Conservation (phyloP, 2,797 vertebrate species). For the Synanceia verrucosa region DNA sequence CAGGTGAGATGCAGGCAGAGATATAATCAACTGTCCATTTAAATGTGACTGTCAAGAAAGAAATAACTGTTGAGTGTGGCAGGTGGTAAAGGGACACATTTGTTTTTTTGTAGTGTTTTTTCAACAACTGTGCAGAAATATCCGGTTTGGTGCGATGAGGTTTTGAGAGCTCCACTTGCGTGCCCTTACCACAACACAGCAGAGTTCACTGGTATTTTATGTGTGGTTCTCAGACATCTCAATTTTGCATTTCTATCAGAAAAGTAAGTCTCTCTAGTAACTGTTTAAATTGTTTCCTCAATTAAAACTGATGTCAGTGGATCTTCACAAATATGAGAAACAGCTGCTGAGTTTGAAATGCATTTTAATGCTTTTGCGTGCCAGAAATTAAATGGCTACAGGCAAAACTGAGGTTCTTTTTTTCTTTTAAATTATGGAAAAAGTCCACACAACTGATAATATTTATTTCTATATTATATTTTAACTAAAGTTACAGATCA, state of each 20-base stretch:
- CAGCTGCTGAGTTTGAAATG: not conserved
- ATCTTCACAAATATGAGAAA: not conserved
- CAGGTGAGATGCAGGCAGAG: not conserved
- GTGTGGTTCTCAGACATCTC: not conserved
- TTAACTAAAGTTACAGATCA: no score
- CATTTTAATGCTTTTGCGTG: not conserved
- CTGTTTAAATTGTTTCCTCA: not conserved
- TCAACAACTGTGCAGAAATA: not conserved
- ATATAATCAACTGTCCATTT: not conserved
- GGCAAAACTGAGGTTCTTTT: not conserved
- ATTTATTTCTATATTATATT: not conserved
- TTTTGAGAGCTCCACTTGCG: not conserved
- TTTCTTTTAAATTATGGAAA: no score
- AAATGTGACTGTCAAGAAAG: not conserved
- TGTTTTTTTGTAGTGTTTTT: not conserved
- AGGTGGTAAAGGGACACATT: not conserved
- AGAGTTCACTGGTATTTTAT: not conserved
- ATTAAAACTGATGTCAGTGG: not conserved
- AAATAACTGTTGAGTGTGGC: not conserved
- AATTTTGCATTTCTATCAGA: not conserved
- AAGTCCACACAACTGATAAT: not conserved
- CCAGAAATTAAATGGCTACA: not conserved
- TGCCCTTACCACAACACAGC: not conserved
- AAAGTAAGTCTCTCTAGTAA: not conserved
- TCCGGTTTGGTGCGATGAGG: not conserved